These are phyloP conservation scores for Lampris incognitus DNA, from an alignment of 2,113 vertebrate species.

Conservation along the genomic window DNA sequence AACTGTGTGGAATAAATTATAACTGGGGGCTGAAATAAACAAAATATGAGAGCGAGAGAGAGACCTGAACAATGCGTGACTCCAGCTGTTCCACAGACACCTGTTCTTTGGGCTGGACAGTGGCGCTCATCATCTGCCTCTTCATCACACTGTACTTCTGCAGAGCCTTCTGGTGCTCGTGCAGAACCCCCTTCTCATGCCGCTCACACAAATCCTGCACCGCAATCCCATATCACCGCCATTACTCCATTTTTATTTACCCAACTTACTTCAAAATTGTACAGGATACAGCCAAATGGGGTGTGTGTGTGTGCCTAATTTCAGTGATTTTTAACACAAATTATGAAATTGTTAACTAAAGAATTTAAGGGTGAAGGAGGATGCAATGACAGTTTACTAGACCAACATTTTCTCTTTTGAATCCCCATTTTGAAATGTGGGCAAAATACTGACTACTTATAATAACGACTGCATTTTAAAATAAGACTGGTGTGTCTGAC, in stretches of 20 bases:
- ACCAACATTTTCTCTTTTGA: background rate
- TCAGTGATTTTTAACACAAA: background rate
- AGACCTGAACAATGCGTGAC: slow-evolving; percentile 94
- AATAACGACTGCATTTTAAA: slow-evolving; percentile 1
- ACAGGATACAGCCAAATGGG: background rate
- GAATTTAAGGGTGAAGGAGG: background rate
- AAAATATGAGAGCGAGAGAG: background rate
- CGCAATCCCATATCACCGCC: background rate
- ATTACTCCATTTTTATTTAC: too few species aligned
- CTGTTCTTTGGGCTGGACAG: slow-evolving; percentile 89
- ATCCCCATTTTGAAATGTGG: background rate
- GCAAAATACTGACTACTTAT: background rate
- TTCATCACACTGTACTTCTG: slow-evolving; percentile 96
- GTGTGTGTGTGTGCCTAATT: too few species aligned
- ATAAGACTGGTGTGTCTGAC: background rate
- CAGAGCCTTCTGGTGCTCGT: slow-evolving; percentile 94
- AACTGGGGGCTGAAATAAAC: background rate
- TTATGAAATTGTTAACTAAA: background rate
- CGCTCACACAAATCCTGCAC: slow-evolving; percentile 94
- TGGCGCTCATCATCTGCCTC: slow-evolving; percentile 92
- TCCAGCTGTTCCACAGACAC: slow-evolving; percentile 93
- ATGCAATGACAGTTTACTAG: slow-evolving; percentile 6
- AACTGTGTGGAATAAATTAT: too few species aligned
- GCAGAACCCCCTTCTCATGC: slow-evolving; percentile 93
- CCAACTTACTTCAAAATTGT: too few species aligned